Conservation (phyloP, 2,888 invertebrate species). For the Teleogryllus oceanicus region DNA sequence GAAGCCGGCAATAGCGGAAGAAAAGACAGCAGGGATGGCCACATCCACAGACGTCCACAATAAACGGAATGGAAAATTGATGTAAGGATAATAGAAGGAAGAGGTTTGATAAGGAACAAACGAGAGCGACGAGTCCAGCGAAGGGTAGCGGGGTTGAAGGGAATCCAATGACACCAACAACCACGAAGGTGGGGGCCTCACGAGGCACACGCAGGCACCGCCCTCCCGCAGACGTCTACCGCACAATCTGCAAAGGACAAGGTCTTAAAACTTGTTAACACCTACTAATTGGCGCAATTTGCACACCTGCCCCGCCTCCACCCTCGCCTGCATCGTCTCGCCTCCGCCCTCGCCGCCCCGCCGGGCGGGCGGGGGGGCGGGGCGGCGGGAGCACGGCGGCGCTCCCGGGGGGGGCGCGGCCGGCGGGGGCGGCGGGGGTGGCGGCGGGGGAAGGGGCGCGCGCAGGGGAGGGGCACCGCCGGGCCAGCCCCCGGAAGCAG, state of each 20-base stretch:
- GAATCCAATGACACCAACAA: no score
- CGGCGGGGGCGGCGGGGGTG: background rate
- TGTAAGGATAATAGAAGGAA: no score
- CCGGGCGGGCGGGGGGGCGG: background rate
- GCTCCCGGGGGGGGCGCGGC: background rate
- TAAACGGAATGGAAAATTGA: no score
- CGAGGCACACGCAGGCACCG: background rate
- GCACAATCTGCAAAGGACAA: background rate
- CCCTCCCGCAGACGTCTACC: background rate
- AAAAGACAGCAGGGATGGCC: no score
- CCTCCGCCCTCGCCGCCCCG: background rate
- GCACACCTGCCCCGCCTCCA: background rate
- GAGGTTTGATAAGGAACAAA: no score
- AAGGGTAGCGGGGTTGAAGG: no score
- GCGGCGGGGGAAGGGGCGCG: background rate
- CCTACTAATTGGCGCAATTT: conserved; percentile 18
- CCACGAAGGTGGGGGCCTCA: no score
- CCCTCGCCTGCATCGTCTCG: background rate
- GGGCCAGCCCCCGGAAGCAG: background rate
- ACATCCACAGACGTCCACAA: no score
- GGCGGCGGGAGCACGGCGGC: background rate
- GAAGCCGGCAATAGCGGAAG: no score
- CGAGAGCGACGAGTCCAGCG: no score
- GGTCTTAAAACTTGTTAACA: background rate
- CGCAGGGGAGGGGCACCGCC: background rate